phyloP scores from a whole-genome alignment of 2,888 invertebrate genomes.

The Dryomyza anilis region DNA sequence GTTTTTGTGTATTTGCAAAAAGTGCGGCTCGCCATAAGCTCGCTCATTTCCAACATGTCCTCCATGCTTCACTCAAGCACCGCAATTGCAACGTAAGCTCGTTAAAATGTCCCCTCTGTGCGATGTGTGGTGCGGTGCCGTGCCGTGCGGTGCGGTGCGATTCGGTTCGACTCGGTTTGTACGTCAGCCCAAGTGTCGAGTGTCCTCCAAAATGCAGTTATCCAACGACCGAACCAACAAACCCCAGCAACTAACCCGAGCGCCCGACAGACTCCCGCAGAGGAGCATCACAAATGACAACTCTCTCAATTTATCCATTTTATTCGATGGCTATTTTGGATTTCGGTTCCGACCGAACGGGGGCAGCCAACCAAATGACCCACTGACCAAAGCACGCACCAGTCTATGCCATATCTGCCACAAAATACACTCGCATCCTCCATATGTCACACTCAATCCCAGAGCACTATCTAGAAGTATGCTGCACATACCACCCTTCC shows the following conservation, averaged over 20 bases:
- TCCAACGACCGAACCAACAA: conserved; percentile 6
- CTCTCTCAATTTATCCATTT: conserved; percentile 15
- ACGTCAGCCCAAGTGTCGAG: conserved; percentile 8
- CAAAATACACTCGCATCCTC: neutral
- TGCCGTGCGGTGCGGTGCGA: too few relatives aligned
- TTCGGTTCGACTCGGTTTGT: too few relatives aligned
- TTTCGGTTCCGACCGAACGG: neutral
- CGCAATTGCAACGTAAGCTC: neutral
- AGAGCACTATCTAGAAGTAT: too few relatives aligned
- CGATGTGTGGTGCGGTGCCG: too few relatives aligned
- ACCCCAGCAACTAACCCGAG: neutral
- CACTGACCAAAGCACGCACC: too few relatives aligned
- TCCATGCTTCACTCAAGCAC: neutral
- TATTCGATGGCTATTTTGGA: conserved; percentile 12
- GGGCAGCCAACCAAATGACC: neutral
- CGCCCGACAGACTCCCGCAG: neutral
- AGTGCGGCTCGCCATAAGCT: too few relatives aligned
- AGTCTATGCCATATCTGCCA: too few relatives aligned
- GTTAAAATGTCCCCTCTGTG: conserved; percentile 8
- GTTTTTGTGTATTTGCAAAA: too few relatives aligned
- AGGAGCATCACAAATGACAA: neutral
- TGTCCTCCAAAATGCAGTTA: neutral
- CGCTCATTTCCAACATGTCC: neutral
- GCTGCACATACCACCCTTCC: neutral
- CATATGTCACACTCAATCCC: neutral